These are phyloP conservation scores for Hycleus phaleratus DNA, from an alignment of 1,140 invertebrate genomes.

Conservation along the genomic window DNA sequence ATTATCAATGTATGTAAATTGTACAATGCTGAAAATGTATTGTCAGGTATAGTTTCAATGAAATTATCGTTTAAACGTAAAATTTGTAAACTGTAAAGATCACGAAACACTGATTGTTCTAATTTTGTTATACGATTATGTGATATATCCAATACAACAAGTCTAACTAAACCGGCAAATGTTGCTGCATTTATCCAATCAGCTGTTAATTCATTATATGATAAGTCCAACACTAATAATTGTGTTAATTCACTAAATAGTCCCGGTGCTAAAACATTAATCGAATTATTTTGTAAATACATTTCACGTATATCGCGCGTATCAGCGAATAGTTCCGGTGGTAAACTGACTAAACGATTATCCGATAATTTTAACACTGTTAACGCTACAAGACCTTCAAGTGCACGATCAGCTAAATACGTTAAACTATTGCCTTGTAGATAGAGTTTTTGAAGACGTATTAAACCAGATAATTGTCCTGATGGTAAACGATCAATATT, in stretches of 20 bases:
- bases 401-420: conserved; percentile 70
- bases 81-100: conserved; percentile 73
- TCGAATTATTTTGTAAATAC: conserved; percentile 77
- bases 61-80: conserved; percentile 75
- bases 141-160: conserved; percentile 75
- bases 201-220: conserved; percentile 75
- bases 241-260: conserved; percentile 75
- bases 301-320: conserved; percentile 73
- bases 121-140: conserved; percentile 71
- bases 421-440: conserved; percentile 61
- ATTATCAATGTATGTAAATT: conserved; percentile 80
- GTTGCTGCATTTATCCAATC: conserved; percentile 84
- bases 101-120: conserved; percentile 70
- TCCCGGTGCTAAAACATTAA: conserved; percentile 76
- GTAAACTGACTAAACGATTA: conserved; percentile 73
- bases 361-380: conserved; percentile 70
- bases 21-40: conserved; percentile 70
- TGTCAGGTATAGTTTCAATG: conserved; percentile 70
- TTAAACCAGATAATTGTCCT: conserved; percentile 60
- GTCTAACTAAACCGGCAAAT: conserved; percentile 70
- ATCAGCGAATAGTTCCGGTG: conserved; percentile 74
- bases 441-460: conserved; percentile 52
- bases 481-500: conserved; percentile 71
- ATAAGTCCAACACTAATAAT: conserved; percentile 73
- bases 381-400: conserved; percentile 70